Evolutionary conservation across 2,888 invertebrate genomes (phyloP), one percentile per base, ranked within the genome.

Genomic region (Orchesella flavescens): DNA sequence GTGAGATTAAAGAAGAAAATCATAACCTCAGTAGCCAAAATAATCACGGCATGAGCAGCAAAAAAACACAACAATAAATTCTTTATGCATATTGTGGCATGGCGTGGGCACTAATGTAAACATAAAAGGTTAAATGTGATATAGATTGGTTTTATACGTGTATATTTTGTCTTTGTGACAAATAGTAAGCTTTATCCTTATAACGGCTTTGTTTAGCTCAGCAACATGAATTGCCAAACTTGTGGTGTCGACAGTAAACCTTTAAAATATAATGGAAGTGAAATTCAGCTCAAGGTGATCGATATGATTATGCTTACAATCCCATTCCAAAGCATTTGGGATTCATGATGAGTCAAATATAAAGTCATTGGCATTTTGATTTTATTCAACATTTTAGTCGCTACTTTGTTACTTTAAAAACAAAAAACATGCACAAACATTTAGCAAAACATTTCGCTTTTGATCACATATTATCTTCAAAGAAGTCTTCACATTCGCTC

Each of bases 351-450:
- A 57, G 76, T 76, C 34, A 63, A 82, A 82, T 74, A 82, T 74
- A 74, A 84, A 84, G 84, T 84, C 84, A 82, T 84, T 84, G 84
- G 84, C 84, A 84, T 84, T 82, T 84, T 72, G 44, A 76, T 81
- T 84, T 63, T 74, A 74, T 63, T 80, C 73, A 59, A 59, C 73
- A 43, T 53, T 49, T 49, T 49, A 15, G 5, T 49, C n/a, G 12
- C 12, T 49, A 49, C 34, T 2, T 34, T 34, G 34, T 34, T 4
- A 24, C n/a, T n/a, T n/a, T n/a, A n/a, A n/a, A n/a, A n/a, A n/a
- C n/a, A n/a, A n/a, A n/a, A n/a, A n/a, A n/a, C n/a, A n/a, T n/a
- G n/a, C n/a, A n/a, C n/a, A n/a, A n/a, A n/a, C n/a, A n/a, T n/a
- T n/a, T n/a, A n/a, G n/a, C n/a, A n/a, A n/a, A n/a, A n/a, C n/a